These are phyloP conservation scores for Agelastica alni DNA, from an alignment of 2,888 invertebrate species.

Conservation along the genomic window DNA sequence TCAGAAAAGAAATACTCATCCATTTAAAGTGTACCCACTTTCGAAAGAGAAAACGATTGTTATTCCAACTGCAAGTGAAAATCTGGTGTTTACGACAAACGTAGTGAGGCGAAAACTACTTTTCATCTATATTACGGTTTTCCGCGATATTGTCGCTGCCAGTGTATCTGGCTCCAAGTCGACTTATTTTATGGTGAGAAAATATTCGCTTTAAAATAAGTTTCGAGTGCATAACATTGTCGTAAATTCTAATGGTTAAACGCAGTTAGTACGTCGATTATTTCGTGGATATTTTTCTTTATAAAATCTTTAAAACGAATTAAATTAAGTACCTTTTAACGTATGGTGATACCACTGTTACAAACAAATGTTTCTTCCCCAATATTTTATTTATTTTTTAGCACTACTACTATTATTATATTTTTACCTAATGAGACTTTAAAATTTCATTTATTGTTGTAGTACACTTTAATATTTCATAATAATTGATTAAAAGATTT, in stretches of 20 bases:
- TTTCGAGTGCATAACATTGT: conserved; percentile 9
- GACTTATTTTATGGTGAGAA: conserved; percentile 19
- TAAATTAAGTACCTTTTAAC: no score
- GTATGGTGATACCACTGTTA: no score
- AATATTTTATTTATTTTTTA: no score
- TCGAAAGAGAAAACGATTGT: not conserved
- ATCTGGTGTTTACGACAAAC: conserved; percentile 22
- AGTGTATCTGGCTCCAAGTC: not conserved
- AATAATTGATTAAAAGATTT: no score
- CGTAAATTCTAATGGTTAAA: conserved; percentile 4
- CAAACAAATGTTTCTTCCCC: no score
- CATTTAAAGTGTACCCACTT: not conserved
- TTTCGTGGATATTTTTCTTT: no score
- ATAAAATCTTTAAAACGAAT: no score
- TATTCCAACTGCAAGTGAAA: conserved; percentile 10
- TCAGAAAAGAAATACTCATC: no score
- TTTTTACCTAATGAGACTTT: no score
- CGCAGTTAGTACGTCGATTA: conserved; percentile 5
- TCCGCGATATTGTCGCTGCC: not conserved
- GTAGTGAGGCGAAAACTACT: conserved; percentile 11
- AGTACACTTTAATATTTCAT: no score
- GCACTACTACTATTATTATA: no score
- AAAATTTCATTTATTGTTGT: no score
- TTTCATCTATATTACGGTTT: conserved; percentile 3
- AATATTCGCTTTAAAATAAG: conserved; percentile 15